These are phyloP conservation scores for Heliconius sara DNA, from an alignment of 2,888 invertebrate species.

Conservation along the genomic window DNA sequence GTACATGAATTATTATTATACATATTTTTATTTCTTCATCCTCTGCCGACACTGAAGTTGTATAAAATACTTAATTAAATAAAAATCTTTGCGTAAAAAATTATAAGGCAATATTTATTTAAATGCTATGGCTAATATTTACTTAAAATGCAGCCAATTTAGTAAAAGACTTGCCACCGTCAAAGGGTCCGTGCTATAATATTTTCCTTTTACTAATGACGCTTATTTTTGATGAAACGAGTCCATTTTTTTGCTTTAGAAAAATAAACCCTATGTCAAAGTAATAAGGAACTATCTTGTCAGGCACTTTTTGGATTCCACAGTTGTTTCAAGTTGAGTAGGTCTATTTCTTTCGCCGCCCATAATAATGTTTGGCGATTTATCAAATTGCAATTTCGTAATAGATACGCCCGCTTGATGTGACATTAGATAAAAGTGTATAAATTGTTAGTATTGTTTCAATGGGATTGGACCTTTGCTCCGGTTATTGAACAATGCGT, in stretches of 20 bases:
- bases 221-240: conserved; percentile 63
- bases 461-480: conserved; percentile 35
- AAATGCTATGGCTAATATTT: conserved; percentile 46
- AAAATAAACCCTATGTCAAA: conserved; percentile 55
- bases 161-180: conserved; percentile 71
- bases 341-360: conserved; percentile 81
- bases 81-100: not conserved
- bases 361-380: conserved; percentile 82
- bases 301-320: conserved; percentile 50
- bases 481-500: conserved; percentile 35
- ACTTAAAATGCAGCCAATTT: conserved; percentile 64
- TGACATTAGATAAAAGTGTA: conserved; percentile 70
- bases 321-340: conserved; percentile 72
- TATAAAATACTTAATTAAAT: not conserved
- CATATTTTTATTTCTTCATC: too few species aligned
- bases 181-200: conserved; percentile 68
- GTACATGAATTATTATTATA: too few species aligned
- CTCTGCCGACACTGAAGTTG: too few species aligned
- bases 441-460: conserved; percentile 59
- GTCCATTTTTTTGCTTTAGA: not conserved
- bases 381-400: conserved; percentile 83
- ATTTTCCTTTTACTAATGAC: conserved; percentile 75
- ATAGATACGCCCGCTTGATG: conserved; percentile 80
- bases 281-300: conserved; percentile 57
- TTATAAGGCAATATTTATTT: conserved; percentile 17